Evolutionary conservation across 2,113 vertebrate genomes (phyloP).

Genomic region (Neogale vison): DNA sequence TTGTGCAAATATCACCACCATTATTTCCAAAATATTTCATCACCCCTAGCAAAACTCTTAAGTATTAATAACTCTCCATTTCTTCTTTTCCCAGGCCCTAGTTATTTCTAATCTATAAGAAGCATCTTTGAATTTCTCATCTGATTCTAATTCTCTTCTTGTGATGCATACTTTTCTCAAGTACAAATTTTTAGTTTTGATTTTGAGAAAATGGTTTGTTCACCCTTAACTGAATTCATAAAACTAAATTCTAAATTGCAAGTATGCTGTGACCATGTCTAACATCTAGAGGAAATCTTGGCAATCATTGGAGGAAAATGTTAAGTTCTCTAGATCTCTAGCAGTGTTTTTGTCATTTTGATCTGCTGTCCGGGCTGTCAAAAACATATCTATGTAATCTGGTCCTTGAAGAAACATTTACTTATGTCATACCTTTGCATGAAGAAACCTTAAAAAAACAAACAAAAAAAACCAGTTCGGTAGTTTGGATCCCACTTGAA

Average conservation of each 20-base stretch:
- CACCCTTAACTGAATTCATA: conserved; percentile 21
- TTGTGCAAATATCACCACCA: neutral
- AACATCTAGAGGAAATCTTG: conserved; percentile 12
- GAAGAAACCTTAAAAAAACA: conserved; percentile 22
- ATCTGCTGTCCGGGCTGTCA: conserved; percentile 46
- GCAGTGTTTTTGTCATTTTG: conserved; percentile 51
- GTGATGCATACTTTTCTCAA: neutral
- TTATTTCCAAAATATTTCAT: neutral
- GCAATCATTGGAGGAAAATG: conserved; percentile 48
- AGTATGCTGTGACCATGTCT: neutral
- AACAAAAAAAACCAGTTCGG: neutral
- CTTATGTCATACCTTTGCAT: conserved; percentile 8
- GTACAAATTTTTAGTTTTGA: neutral
- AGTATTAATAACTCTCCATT: neutral
- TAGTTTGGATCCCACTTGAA: conserved; percentile 15
- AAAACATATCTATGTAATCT: conserved; percentile 64
- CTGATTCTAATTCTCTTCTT: conserved; percentile 16
- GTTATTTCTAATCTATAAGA: neutral
- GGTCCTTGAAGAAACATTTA: conserved; percentile 48
- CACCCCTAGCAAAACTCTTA: neutral
- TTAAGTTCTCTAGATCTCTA: neutral
- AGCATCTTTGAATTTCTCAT: neutral
- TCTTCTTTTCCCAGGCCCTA: neutral
- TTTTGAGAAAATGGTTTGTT: conserved; percentile 48
- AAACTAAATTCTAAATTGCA: conserved; percentile 8